phyloP scores from a whole-genome alignment of 2,888 invertebrate species.

The Pyralis farinalis region DNA sequence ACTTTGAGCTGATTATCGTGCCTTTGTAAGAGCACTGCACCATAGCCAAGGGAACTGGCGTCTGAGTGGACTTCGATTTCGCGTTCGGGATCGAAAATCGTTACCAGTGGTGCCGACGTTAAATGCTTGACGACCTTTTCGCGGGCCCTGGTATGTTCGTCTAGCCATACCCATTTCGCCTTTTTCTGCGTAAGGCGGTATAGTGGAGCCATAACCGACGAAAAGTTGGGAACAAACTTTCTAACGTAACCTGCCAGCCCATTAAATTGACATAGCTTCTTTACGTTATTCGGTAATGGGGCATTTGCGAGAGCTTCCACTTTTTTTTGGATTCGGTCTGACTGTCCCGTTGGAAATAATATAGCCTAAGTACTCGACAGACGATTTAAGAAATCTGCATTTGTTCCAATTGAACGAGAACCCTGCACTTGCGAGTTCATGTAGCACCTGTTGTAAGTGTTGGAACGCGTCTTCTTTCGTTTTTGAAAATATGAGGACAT shows the following conservation, averaged over 20 bases:
- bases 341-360: too few species aligned
- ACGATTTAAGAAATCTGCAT: too few species aligned
- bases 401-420: too few species aligned
- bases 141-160: constrained; percentile 22
- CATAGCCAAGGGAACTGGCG: constrained; percentile 24
- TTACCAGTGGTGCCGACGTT: constrained; percentile 15
- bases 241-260: constrained; percentile 15
- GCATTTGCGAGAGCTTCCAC: too few species aligned
- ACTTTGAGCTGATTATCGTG: constrained; percentile 5
- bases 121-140: constrained; percentile 14
- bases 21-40: constrained; percentile 20
- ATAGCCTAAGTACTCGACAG: too few species aligned
- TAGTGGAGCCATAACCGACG: constrained; percentile 18
- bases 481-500: constrained; percentile 12
- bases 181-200: constrained; percentile 22
- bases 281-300: too few species aligned
- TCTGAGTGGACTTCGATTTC: constrained; percentile 22
- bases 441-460: constrained; percentile 8
- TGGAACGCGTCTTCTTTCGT: constrained; percentile 11
- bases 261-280: too few species aligned
- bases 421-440: too few species aligned
- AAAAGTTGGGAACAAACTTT: constrained; percentile 20
- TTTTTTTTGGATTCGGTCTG: too few species aligned
- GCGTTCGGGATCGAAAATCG: constrained; percentile 16
- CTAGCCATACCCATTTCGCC: constrained; percentile 19